Evolutionary conservation across 2,797 vertebrate genomes (phyloP), one percentile per base, ranked within the genome.

Genomic region (Pseudochromis fuscus): DNA sequence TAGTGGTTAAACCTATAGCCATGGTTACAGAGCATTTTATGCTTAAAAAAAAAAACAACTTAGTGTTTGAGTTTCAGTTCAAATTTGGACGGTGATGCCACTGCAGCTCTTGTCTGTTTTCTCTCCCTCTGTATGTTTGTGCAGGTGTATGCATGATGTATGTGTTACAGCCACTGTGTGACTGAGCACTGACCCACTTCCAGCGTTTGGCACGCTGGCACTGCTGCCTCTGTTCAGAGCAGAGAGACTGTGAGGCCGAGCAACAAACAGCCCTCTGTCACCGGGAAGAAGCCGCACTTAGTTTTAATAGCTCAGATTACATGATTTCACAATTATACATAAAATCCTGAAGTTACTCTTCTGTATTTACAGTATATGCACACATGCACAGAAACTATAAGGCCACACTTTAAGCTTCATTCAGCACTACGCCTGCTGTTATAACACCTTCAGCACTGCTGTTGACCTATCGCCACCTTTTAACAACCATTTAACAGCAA

Each of bases 71-170:
- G 70, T 76, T 71, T 38, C 58, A 76, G 61, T 72, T 40, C 25
- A 80, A 27, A 50, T 79, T 77, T 72, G 53, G 75, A 77, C 31
- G 70, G 74, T 81, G 77, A 81, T 74, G 67, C 63, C 53, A 62
- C 61, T 65, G n/a, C 15, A 21, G 69, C 53, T 78, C 63, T 66
- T 21, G 67, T 56, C 82, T 64, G 77, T 63, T 38, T 68, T 75
- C 61, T 61, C 67, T 83, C 75, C 74, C 58, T 61, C 77, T 71
- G 60, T 84, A 31, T 94, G 90, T 94, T 94, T 94, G 81, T 89
- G 89, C 93, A 94, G 93, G 93, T 94, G 92, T 82, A 79, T 16
- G 16, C 4, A 62, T 90, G 88, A 90, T 92, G 88, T 84, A 81
- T 89, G 89, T 82, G 81, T 81, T 77, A 69, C 77, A 84, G 86